A percentile compares a stretch with the other conserved stretches of the same genome.
These are phyloP conservation scores for Bradysia coprophila DNA, from an alignment of 1,140 invertebrate genomes.

Conservation along the genomic window DNA sequence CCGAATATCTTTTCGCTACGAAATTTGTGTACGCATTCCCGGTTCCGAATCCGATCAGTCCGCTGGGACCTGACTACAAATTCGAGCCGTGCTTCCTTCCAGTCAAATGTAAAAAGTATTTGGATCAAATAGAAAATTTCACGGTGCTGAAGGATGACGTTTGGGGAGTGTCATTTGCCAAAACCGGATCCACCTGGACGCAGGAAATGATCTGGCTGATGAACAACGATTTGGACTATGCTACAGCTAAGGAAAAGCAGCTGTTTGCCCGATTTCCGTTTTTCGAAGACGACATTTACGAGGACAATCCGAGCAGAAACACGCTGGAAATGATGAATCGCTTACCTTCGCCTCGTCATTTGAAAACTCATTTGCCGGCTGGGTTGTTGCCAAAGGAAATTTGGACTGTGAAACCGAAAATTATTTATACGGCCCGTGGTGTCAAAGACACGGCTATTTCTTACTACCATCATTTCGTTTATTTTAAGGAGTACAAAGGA, in stretches of 20 bases:
- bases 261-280: background rate
- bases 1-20: no score
- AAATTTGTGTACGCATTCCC: no score
- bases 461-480: background rate
- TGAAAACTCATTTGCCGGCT: constrained; percentile 53
- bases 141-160: constrained; percentile 29
- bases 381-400: constrained; percentile 39
- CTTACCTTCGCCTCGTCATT: constrained; percentile 36
- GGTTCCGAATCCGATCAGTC: no score
- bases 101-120: no score
- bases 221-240: constrained; percentile 31
- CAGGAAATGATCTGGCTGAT: constrained; percentile 49
- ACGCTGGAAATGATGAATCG: constrained; percentile 20
- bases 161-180: constrained; percentile 29
- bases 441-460: constrained; percentile 50
- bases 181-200: constrained; percentile 41
- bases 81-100: no score
- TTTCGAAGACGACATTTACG: constrained; percentile 15
- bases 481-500: background rate
- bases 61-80: no score
- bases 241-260: constrained; percentile 1
- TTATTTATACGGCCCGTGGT: constrained; percentile 62
- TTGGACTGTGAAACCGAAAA: constrained; percentile 30
- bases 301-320: constrained; percentile 23
- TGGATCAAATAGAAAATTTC: no score